These are phyloP conservation scores for Acridotheres tristis DNA, from an alignment of 2,797 vertebrate genomes.

Conservation along the genomic window DNA sequence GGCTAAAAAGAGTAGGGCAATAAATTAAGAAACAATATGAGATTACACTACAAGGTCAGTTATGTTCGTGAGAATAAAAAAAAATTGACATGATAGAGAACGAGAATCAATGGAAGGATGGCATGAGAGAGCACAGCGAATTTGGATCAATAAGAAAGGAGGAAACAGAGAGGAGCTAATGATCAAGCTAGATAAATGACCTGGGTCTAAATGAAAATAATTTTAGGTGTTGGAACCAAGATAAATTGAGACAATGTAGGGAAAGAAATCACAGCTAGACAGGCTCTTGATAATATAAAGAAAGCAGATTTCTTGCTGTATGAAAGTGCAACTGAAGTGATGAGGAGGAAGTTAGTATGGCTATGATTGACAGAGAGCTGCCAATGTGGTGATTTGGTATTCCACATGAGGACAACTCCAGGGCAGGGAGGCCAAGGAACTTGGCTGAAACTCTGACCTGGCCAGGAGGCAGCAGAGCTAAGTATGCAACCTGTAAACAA, in stretches of 20 bases:
- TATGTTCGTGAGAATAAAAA: not conserved
- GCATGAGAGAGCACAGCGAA: not conserved
- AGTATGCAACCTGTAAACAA: not conserved
- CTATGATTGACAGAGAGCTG: not conserved
- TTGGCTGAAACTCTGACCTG: not conserved
- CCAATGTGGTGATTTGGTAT: not conserved
- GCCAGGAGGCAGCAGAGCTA: not conserved
- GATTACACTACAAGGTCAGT: not conserved
- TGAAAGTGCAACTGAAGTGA: not conserved
- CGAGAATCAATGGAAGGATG: not conserved
- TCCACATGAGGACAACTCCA: not conserved
- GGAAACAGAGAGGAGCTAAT: not conserved
- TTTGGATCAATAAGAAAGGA: not conserved
- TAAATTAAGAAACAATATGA: not conserved
- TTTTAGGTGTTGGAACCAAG: not conserved
- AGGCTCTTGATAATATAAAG: not conserved
- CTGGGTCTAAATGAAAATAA: not conserved
- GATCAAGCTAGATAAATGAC: not conserved
- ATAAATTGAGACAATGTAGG: not conserved
- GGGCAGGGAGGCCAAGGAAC: not conserved
- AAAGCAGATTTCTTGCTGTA: not conserved
- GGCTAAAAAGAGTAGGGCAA: not conserved
- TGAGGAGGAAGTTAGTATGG: not conserved
- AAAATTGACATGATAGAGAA: not conserved
- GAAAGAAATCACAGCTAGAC: not conserved